Conservation (phyloP, 2,797 vertebrate species). For the Dendrocincla tyrannina region DNA sequence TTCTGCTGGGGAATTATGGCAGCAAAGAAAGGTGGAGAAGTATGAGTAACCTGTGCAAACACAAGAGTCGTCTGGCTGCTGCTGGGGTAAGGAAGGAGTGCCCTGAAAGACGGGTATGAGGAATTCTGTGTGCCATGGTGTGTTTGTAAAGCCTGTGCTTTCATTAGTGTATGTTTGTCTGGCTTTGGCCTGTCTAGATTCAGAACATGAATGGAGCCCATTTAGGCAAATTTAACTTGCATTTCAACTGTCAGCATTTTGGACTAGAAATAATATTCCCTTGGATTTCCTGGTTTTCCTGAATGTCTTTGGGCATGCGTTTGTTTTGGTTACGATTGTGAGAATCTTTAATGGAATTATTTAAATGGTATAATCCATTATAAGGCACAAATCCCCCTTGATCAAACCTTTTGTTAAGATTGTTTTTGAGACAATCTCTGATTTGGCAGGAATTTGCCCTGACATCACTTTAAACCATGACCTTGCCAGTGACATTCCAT, state of each 20-base stretch:
- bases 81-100: not conserved
- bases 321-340: not conserved
- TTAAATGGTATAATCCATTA: not conserved
- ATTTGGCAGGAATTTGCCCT: not conserved
- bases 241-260: not conserved
- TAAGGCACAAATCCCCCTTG: not conserved
- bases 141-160: not conserved
- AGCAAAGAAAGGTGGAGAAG: conserved; percentile 22
- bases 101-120: not conserved
- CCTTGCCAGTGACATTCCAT: not conserved
- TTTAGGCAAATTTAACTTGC: not conserved
- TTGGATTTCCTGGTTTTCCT: not conserved
- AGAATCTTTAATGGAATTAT: not conserved
- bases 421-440: not conserved
- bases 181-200: not conserved
- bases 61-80: not conserved
- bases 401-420: not conserved
- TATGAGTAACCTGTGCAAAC: conserved; percentile 39
- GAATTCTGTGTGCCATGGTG: not conserved
- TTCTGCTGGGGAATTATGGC: not conserved
- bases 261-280: not conserved
- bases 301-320: not conserved
- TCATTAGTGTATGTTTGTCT: not conserved
- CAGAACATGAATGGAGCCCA: not conserved
- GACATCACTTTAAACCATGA: not conserved